Base-by-base conservation (phyloP, 92 coral and sea anemone genomes). In the Umimayanthus kanabou region DNA sequence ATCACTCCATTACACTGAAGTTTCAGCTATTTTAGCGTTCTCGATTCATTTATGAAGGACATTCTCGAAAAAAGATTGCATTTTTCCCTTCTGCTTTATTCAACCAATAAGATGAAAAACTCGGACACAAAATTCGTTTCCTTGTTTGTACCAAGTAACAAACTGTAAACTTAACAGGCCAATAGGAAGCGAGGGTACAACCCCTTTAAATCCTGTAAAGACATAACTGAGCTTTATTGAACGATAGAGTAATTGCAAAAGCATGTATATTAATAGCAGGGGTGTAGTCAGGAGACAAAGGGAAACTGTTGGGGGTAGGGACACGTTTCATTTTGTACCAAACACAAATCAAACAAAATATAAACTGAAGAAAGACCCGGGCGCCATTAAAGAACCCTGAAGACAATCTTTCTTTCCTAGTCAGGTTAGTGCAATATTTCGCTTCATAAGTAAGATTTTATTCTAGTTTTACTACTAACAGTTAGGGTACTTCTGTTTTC, bases 361-460 rank as follows among this genome's bases (percentile, higher is more conserved):
- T 37, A 26, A 26, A 37, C 47, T 80, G 65, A 29, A 2, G 22
- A 30, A 47, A 82, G 66, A 28, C 55, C 26, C 78, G 78, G 67
- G 79, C 77, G 87, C 87, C 78, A 45, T 69, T 70, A 75, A 10
- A 53, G 39, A 69, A 15, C 43, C 28, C 40, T n/a, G 69, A 0
- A 73, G 77, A 69, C 25, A 18, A 57, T 47, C 9, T 10, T 70
- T 69, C 50, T 30, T 6, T 66, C 14, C 33, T 28, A 58, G 30
- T 49, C 26, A 83, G 87, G 87, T 83, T 10, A n/a, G 87, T 83
- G 13, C 4, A 11, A 7, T 69, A 43, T 45, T 83, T 82, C 43
- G 58, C 26, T 82, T 18, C 4, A 30, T n/a, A 22, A 45, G 39
- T 16, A 18, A 26, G 30, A 23, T 49, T 30, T 30, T 29, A 25